These are phyloP conservation scores for Gasterosteus nipponicus DNA, from an alignment of 2,113 vertebrate genomes.

Conservation along the genomic window DNA sequence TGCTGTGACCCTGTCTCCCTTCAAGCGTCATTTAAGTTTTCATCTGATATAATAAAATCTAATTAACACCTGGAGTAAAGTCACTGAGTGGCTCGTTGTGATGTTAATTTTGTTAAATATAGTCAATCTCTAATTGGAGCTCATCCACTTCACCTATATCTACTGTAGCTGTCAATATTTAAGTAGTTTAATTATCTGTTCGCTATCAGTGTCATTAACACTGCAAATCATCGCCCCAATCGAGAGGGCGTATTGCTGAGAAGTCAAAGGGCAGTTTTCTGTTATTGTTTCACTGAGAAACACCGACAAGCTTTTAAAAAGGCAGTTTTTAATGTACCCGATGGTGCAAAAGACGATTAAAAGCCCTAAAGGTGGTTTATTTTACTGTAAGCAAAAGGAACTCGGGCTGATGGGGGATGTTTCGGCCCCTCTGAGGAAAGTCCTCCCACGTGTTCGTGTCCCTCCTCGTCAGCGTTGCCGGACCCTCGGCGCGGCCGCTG, in stretches of 20 bases:
- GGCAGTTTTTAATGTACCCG: background rate
- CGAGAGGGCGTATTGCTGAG: conserved; percentile 15
- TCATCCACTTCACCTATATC: conserved; percentile 41
- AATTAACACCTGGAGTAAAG: conserved; percentile 59
- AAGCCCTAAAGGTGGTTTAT: background rate
- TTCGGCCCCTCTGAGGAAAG: background rate
- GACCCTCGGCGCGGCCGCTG: conserved; percentile 16
- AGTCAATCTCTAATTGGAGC: conserved; percentile 38
- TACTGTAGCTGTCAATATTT: conserved; percentile 33
- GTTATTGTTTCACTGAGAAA: conserved; percentile 2
- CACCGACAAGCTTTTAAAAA: conserved; percentile 7
- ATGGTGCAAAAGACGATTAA: background rate
- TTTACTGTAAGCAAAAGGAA: background rate
- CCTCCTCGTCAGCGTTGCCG: conserved; percentile 1
- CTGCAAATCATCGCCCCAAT: conserved; percentile 30
- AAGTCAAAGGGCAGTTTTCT: conserved; percentile 23
- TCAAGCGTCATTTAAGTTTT: conserved; percentile 62
- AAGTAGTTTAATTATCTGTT: conserved; percentile 39
- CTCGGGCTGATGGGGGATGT: conserved; percentile 4
- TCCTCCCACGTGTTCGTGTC: conserved; percentile 10
- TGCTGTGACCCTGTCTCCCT: conserved; percentile 45
- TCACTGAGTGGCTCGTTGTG: conserved; percentile 43
- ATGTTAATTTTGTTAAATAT: conserved; percentile 51
- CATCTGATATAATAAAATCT: conserved; percentile 61
- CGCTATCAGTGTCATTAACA: conserved; percentile 36